Conservation (phyloP, 2,888 invertebrate genomes). For the Halocaridina rubra region DNA sequence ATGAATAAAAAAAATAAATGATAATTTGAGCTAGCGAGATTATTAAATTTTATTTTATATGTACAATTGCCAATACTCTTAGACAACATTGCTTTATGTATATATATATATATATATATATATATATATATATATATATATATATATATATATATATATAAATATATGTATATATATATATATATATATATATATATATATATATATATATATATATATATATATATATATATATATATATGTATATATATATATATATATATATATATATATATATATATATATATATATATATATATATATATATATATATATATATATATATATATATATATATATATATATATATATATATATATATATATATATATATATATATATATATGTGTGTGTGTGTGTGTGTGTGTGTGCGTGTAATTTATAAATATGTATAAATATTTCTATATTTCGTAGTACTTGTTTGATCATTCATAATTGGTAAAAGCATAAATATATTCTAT, state of each 20-base stretch:
- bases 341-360: background rate
- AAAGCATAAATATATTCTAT: no score
- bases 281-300: constrained; percentile 8
- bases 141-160: background rate
- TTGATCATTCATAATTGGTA: no score
- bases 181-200: background rate
- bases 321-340: background rate
- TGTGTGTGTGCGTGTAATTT: background rate
- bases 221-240: no score
- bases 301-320: background rate
- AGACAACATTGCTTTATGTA: no score
- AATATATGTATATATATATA: background rate
- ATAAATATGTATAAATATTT: background rate
- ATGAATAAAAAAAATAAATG: no score
- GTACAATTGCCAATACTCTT: no score
- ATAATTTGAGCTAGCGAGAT: no score
- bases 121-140: constrained; percentile 16
- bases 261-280: no score
- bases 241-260: no score
- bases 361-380: background rate
- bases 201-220: background rate
- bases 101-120: constrained; percentile 7
- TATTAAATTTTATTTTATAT: no score
- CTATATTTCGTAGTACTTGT: no score
- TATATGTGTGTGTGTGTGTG: constrained; percentile 1